Conservation (phyloP, 1,140 invertebrate species). For the Megathymus violae region DNA sequence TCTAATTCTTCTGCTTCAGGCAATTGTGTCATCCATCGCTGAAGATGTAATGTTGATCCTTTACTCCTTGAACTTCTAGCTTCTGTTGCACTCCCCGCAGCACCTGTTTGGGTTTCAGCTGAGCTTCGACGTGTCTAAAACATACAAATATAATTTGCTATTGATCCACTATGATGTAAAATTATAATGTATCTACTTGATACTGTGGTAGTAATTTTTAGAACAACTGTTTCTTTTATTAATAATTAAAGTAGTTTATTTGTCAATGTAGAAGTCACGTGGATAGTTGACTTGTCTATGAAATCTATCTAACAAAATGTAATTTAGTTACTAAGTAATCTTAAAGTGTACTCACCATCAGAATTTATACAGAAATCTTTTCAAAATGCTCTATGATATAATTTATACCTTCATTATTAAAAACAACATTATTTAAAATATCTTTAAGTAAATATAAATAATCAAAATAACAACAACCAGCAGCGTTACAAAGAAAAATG, state of each 20-base stretch:
- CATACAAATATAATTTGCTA: not conserved
- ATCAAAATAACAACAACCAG: not conserved
- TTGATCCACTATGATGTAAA: too few species aligned
- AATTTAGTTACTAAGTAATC: not conserved
- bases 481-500: conserved; percentile 66
- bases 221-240: not conserved
- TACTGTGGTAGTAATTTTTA: too few species aligned
- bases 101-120: conserved; percentile 72
- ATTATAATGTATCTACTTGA: too few species aligned
- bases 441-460: conserved; percentile 12
- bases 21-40: conserved; percentile 88
- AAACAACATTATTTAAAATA: not conserved
- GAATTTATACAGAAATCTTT: not conserved
- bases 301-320: not conserved
- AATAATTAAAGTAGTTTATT: not conserved
- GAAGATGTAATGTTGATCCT: conserved; percentile 86
- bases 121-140: conserved; percentile 73
- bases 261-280: conserved; percentile 14
- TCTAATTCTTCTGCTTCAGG: conserved; percentile 82
- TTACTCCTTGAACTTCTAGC: conserved; percentile 79
- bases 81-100: conserved; percentile 67
- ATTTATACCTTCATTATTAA: not conserved
- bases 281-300: conserved; percentile 38
- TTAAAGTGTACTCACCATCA: conserved; percentile 29
- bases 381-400: not conserved